Base-by-base conservation (phyloP, 2,888 invertebrate genomes). In the Hydraecia micacea region DNA sequence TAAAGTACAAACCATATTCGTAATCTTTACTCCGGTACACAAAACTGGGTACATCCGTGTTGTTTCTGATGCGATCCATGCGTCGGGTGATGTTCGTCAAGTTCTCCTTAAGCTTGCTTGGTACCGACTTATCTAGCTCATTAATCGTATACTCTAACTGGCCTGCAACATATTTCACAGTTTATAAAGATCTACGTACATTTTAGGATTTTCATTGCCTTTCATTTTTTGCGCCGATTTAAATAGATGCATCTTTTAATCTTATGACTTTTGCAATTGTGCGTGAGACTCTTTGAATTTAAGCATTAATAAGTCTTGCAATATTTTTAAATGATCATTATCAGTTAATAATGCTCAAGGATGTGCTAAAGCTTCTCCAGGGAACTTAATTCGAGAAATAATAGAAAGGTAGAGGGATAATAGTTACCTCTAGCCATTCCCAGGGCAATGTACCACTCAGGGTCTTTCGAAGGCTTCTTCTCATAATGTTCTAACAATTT, bases 391-490 rank as follows among this genome's bases (percentile, higher is more conserved):
- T 32, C 42, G 1, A 42, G 15, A 52, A 1, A 42, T 65, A 25
- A 25, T 28, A 42, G 21, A 39, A 13, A 46, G 5, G 7, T 36
- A 32, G 25, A 8, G 49, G n/a, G 7, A 70, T 60, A 62, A 70
- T 60, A 62, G 70, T 60, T 70, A 70, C 97, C 96, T 94, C 96
- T 92, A 36, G 96, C 96, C 67, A 94, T 88, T 71, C 95, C 95
- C 52, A 97, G 84, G 11, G 95, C 94, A 52, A 97, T 96, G 75
- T 93, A 94, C 95, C 95, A 96, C 83, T 97, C 97, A 0, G 97
- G 96, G 90, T 97, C 97, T 83, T 96, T 97, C 0, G 97, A 96
- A n/a, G 95, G 95, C 78, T 96, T 96, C 85, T 92, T 95, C 84
- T 96, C 96, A 86, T 96, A 97, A 86, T 96, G 93, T 36, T 94